Evolutionary conservation across 2,113 vertebrate species (phyloP).

Genomic region (Emydura subglobosa): DNA sequence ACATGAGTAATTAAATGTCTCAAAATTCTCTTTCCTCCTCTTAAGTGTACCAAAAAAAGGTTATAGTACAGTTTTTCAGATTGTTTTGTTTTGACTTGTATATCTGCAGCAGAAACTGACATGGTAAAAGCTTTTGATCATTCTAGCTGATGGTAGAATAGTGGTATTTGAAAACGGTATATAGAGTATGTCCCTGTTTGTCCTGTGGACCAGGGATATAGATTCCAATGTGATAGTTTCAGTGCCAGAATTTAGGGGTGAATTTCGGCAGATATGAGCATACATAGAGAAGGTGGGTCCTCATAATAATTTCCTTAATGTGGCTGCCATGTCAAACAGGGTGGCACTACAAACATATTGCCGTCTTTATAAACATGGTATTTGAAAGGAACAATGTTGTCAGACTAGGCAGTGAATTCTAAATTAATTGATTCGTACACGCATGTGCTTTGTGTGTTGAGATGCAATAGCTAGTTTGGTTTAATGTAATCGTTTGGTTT

Average conservation of each 20-base stretch:
- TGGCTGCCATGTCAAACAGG: rapidly evolving
- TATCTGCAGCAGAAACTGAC: slow-evolving; percentile 38
- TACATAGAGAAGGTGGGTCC: not conserved
- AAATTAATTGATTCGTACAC: not conserved
- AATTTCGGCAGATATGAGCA: not conserved
- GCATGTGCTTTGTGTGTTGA: not conserved
- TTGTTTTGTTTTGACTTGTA: not conserved
- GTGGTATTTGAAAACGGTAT: slow-evolving; percentile 12
- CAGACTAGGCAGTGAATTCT: not conserved
- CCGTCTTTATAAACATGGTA: not conserved
- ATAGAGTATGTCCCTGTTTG: slow-evolving; percentile 27
- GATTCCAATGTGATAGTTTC: not conserved
- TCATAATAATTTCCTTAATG: not conserved
- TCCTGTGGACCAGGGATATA: not conserved
- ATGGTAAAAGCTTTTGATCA: slow-evolving; percentile 20
- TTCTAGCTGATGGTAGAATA: slow-evolving; percentile 34
- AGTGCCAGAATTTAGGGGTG: not conserved
- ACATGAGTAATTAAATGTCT: slow-evolving; percentile 4
- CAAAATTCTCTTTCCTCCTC: slow-evolving; percentile 30
- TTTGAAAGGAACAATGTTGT: not conserved
- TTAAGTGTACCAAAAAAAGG: not conserved
- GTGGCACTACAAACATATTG: not conserved
- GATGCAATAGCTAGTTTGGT: not conserved
- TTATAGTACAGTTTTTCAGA: not conserved
- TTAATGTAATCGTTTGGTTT: not conserved